Evolutionary conservation across 2,888 invertebrate genomes (phyloP).

Genomic region (Eilema sororculum): DNA sequence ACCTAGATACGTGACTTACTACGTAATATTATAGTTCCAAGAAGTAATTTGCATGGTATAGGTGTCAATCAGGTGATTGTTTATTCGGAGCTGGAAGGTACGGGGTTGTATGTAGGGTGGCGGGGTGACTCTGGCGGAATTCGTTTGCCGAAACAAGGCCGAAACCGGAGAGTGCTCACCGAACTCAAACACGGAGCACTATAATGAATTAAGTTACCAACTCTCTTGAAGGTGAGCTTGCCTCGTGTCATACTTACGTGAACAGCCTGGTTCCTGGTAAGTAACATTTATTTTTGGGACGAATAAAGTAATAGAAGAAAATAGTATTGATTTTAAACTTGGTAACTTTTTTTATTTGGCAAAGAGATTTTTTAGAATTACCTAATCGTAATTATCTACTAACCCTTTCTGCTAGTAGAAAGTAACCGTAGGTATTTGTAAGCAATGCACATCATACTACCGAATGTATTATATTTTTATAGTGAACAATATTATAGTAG

Average conservation of each 20-base stretch:
- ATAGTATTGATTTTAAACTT: not conserved
- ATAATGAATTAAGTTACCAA: constrained; percentile 85
- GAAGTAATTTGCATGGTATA: constrained; percentile 70
- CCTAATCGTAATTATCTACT: too few species aligned
- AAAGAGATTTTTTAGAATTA: too few species aligned
- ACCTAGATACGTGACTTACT: too few species aligned
- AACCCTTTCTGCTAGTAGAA: too few species aligned
- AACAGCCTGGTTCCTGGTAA: constrained; percentile 44
- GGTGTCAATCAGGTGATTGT: constrained; percentile 76
- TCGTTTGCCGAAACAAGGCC: constrained; percentile 65
- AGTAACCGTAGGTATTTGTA: too few species aligned
- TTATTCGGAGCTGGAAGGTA: constrained; percentile 57
- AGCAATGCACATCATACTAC: too few species aligned
- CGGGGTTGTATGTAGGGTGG: constrained; percentile 42
- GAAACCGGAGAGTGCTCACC: constrained; percentile 66
- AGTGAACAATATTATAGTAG: not conserved
- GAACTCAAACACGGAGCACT: constrained; percentile 81
- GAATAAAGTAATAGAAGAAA: not conserved
- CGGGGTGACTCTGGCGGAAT: constrained; percentile 46
- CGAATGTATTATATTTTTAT: not conserved
- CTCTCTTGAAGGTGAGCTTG: constrained; percentile 68
- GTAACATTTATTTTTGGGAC: not conserved
- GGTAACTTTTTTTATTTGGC: not conserved
- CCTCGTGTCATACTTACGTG: constrained; percentile 71
- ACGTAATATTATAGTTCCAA: too few species aligned